Evolutionary conservation across 1,140 invertebrate species (phyloP).

Genomic region (Oreohelix idahoensis): DNA sequence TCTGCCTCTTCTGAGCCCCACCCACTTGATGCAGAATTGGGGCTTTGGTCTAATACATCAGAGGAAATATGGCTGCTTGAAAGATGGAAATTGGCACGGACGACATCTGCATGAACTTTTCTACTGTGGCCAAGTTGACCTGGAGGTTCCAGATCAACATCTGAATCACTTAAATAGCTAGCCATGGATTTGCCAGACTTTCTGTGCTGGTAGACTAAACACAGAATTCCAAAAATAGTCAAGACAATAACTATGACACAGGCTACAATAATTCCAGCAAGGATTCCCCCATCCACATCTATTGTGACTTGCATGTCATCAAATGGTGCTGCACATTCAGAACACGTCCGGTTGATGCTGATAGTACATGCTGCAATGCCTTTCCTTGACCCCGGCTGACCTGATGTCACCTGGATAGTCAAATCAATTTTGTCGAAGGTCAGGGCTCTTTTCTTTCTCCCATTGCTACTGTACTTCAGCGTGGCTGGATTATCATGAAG

Average conservation of each 20-base stretch:
- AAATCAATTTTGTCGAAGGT: slow-evolving; percentile 72
- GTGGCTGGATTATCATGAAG: slow-evolving; percentile 75
- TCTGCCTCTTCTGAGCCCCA: slow-evolving; percentile 95
- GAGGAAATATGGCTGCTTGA: slow-evolving; percentile 46
- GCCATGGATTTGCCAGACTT: slow-evolving; percentile 49
- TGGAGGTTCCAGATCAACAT: slow-evolving; percentile 17
- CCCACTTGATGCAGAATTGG: slow-evolving; percentile 92
- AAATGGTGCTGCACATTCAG: slow-evolving; percentile 51
- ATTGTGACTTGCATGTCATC: slow-evolving; percentile 3
- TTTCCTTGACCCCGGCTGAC: slow-evolving; percentile 86
- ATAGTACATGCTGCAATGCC: slow-evolving; percentile 91
- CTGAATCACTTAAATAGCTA: slow-evolving; percentile 28
- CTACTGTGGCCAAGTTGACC: slow-evolving; percentile 80
- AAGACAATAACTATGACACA: slow-evolving; percentile 81
- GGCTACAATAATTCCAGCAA: slow-evolving; percentile 82
- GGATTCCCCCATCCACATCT: slow-evolving; percentile 35
- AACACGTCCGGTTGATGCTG: slow-evolving; percentile 79
- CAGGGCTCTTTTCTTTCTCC: slow-evolving; percentile 60
- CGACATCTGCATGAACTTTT: slow-evolving; percentile 90
- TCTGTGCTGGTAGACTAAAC: slow-evolving; percentile 52
- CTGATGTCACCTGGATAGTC: slow-evolving; percentile 87
- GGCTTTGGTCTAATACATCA: slow-evolving; percentile 64
- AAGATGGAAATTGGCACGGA: slow-evolving; percentile 75
- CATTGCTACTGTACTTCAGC: slow-evolving; percentile 54
- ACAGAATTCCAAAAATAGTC: slow-evolving; percentile 52